phyloP scores from a whole-genome alignment of 2,888 invertebrate species.

The Phasia obesa region DNA sequence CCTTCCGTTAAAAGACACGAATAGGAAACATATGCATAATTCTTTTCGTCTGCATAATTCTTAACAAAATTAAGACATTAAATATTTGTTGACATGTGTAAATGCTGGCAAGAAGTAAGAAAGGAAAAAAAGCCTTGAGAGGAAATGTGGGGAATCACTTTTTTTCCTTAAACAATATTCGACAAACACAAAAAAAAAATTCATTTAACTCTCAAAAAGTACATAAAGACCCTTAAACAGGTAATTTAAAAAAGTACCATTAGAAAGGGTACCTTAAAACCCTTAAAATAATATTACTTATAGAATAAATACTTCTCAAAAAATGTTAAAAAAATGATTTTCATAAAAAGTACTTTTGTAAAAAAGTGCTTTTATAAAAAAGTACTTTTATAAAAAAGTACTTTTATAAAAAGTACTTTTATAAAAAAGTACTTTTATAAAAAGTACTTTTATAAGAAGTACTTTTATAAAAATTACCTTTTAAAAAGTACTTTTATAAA shows the following conservation, averaged over 20 bases:
- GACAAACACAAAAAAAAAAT: too few species aligned
- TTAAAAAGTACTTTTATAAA: too few species aligned
- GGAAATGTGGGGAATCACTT: too few species aligned
- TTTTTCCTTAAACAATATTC: too few species aligned
- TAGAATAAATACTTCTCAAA: too few species aligned
- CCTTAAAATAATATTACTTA: too few species aligned
- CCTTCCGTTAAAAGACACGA: not conserved
- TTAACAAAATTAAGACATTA: slow-evolving; percentile 51
- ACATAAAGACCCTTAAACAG: too few species aligned
- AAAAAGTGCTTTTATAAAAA: not conserved
- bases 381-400: not conserved
- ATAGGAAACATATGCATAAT: slow-evolving; percentile 20
- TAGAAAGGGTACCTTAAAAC: too few species aligned
- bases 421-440: not conserved
- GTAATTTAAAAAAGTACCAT: not conserved
- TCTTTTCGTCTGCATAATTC: not conserved
- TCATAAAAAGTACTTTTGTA: not conserved
- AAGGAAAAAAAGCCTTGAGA: not conserved
- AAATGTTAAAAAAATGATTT: too few species aligned
- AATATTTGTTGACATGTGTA: slow-evolving; percentile 26
- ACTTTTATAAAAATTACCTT: too few species aligned
- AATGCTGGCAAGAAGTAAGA: not conserved
- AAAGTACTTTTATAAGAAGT: not conserved
- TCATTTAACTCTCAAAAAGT: too few species aligned
- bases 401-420: not conserved